Evolutionary conservation across 2,113 vertebrate species (phyloP), one percentile per base, ranked within the genome.

Genomic region (Lasiurus borealis): DNA sequence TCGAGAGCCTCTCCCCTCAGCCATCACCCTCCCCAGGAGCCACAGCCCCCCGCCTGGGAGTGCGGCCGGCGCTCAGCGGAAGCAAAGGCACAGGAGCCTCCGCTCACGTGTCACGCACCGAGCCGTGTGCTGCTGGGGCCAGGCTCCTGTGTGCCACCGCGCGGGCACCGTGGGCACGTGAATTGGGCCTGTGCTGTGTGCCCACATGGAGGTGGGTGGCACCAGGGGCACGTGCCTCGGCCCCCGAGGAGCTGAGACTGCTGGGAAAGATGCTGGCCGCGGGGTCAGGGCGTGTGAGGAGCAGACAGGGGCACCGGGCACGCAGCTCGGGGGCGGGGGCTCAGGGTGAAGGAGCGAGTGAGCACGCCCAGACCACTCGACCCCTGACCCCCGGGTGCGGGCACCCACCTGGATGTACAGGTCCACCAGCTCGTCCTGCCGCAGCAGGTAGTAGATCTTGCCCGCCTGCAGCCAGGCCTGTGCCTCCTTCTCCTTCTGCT

Each of bases 381-480:
- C 40, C 40, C 40, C 40, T 5, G 40, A 40, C 40, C 40, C 40
- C 40, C 40, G 40, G 40, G 40, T 5, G 40, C 5, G 40, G 23
- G 16, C 25, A 2, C 72, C 23, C 73, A 75, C 73, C 73, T 50
- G 73, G 44, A 76, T 18, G 44, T 31, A 31, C 73, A 48, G 44
- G 40, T 23, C 40, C 95, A 99, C 99, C 77, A 99, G 98, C 92
- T 99, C 99, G 0, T 98, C 98, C 97, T 99, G 99, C 36, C 97
- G 98, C 48, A 99, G 98, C 66, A 99, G 93, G 11, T 99, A 99
- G 97, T 99, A 99, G 95, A 99, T 99, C 96, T 98, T 99, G 48
- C 99, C 99, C 0, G 99, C 99, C 90, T 91, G 98, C 31, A 99
- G 98, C 99, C 99, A 99, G 73, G 99, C 99, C 0, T 98, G 97